Base-by-base conservation (phyloP, 1,140 invertebrate genomes). In the Drosophila mojavensis region DNA sequence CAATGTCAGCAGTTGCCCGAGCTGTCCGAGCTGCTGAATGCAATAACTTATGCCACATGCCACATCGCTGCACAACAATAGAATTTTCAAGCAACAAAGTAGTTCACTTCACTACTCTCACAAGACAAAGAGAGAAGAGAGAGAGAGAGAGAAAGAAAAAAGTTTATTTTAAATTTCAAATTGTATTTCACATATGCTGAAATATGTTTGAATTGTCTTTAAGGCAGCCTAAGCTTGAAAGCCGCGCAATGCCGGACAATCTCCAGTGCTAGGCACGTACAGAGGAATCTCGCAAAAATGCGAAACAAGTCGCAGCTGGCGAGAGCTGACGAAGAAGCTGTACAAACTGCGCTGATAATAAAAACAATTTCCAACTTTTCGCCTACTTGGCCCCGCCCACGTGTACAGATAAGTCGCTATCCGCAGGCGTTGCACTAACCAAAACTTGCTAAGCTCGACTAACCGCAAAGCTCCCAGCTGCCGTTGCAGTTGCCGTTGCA, bases 291-390 rank as follows among this genome's bases (percentile, higher is more conserved):
- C 5, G 15, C n/a, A 41, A 67, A 59, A 51, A 43, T 30, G 64
- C 45, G 5, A 30, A 58, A 58, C 30, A 45, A 56, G 54, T 9
- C 24, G 10, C 33, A 33, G 24, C 15, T 26, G 33, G 28, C 5
- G 26, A 17, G 36, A 13, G 11, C 10, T n/a, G 10, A n/a, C 10
- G 26, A 33, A 50, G 26, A 33, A 41, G 24, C 39, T 10, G 6
- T 30, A 41, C 11, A 50, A 53, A 53, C 59, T 26, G 41, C 24
- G 48, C 48, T 53, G 55, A 43, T 73, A 61, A 73, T 68, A 75
- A 70, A 70, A 69, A 70, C 59, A 75, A 75, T 63, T 70, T 75
- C 43, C 26, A 51, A 75, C 51, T 63, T 62, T 63, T 47, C 17
- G 41, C 36, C 48, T 50, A 36, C 20, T 45, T 11, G 36, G 36